phyloP scores from a whole-genome alignment of 1,140 invertebrate genomes.

The Hypothenemus hampei region DNA sequence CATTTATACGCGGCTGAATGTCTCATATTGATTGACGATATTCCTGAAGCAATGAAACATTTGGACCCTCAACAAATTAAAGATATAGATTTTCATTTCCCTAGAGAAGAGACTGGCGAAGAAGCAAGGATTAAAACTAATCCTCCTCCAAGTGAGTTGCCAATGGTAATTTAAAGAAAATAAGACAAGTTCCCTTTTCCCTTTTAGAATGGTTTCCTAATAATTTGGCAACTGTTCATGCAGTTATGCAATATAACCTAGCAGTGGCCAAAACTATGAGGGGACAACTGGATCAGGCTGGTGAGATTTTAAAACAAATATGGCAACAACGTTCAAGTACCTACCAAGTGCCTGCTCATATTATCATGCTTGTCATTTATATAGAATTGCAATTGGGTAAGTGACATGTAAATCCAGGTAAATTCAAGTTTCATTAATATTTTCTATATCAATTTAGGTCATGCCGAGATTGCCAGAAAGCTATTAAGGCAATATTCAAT shows the following conservation, averaged over 20 bases:
- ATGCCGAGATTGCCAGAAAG: slow-evolving; percentile 51
- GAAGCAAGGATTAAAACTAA: slow-evolving; percentile 46
- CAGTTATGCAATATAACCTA: slow-evolving; percentile 74
- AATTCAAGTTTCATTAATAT: not conserved
- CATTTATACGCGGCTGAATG: slow-evolving; percentile 88
- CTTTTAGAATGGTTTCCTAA: slow-evolving; percentile 65
- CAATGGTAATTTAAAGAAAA: not conserved
- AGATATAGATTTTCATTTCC: slow-evolving; percentile 50
- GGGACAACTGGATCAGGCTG: slow-evolving; percentile 71
- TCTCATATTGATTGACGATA: slow-evolving; percentile 76
- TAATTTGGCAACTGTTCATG: slow-evolving; percentile 58
- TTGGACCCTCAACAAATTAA: slow-evolving; percentile 73
- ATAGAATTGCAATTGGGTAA: slow-evolving; percentile 66
- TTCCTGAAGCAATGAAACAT: slow-evolving; percentile 78
- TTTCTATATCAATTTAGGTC: slow-evolving; percentile 49
- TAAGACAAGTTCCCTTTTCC: not conserved
- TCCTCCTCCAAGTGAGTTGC: slow-evolving; percentile 39
- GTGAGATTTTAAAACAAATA: slow-evolving; percentile 61
- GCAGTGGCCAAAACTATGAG: slow-evolving; percentile 71
- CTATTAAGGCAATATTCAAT: slow-evolving; percentile 53
- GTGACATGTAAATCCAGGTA: not conserved
- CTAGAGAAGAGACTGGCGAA: slow-evolving; percentile 40
- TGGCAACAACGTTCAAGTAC: slow-evolving; percentile 52
- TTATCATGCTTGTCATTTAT: slow-evolving; percentile 66
- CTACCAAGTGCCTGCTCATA: slow-evolving; percentile 64